Conservation (phyloP, 35 echinoderm and acorn worm genomes). For the Holothuria glaberrima region DNA sequence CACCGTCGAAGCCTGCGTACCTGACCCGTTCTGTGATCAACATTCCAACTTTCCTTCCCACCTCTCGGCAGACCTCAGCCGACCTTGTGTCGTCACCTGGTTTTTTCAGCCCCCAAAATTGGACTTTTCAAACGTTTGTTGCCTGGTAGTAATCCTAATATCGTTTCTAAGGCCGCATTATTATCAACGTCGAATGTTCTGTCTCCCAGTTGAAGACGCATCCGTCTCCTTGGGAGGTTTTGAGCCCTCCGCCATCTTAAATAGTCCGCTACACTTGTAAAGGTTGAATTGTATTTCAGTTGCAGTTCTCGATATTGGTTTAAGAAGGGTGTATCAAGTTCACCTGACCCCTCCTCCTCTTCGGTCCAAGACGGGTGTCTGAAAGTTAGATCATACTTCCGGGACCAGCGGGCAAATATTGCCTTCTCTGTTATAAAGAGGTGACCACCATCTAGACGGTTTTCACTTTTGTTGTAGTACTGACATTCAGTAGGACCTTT, state of each 20-base stretch:
- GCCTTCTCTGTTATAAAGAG: conserved; percentile 68
- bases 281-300: conserved; percentile 13
- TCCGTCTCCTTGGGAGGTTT: not conserved
- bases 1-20: too few relatives aligned
- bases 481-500: conserved; percentile 36
- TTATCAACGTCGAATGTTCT: conserved; percentile 47
- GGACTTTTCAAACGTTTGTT: not conserved
- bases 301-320: conserved; percentile 40
- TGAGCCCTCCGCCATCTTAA: conserved; percentile 27
- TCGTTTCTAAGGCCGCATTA: conserved; percentile 3
- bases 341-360: not conserved
- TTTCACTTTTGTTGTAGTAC: conserved; percentile 65
- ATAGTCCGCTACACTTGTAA: conserved; percentile 41
- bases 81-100: too few relatives aligned
- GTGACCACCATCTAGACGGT: conserved; percentile 52
- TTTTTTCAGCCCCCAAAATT: too few relatives aligned
- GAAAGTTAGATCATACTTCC: conserved; percentile 43
- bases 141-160: conserved; percentile 37
- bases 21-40: too few relatives aligned
- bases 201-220: conserved; percentile 37
- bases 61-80: too few relatives aligned
- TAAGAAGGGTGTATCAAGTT: conserved; percentile 48
- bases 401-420: conserved; percentile 55
- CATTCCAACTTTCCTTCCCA: too few relatives aligned
- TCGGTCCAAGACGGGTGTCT: conserved; percentile 56